These are phyloP conservation scores for Drosophila neutralis DNA, from an alignment of 2,888 invertebrate genomes.

Conservation along the genomic window DNA sequence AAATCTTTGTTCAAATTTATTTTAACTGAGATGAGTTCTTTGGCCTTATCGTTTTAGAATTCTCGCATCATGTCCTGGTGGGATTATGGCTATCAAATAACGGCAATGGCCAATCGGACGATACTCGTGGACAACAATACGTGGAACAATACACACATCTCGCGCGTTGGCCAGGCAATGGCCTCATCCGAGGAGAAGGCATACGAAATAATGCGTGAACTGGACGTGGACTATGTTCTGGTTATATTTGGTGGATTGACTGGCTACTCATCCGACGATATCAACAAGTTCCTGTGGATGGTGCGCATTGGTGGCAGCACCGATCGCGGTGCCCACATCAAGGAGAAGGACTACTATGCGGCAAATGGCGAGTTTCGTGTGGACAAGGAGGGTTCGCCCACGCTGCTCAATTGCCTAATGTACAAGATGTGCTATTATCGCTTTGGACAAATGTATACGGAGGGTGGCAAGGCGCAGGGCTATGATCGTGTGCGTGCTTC, in stretches of 20 bases:
- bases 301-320: slow-evolving; percentile 98
- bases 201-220: slow-evolving; percentile 98
- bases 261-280: slow-evolving; percentile 99
- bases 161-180: slow-evolving; percentile 99
- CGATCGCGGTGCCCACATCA: slow-evolving; percentile 96
- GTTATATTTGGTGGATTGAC: slow-evolving; percentile 99
- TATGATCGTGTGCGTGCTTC: slow-evolving; percentile 98
- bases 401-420: slow-evolving; percentile 98
- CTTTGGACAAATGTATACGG: slow-evolving; percentile 97
- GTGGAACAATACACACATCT: slow-evolving; percentile 99
- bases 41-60: slow-evolving; percentile 87
- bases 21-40: not conserved
- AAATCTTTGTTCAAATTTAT: not conserved
- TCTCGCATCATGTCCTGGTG: slow-evolving; percentile 99
- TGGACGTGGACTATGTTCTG: slow-evolving; percentile 98
- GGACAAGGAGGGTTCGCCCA: slow-evolving; percentile 96
- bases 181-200: slow-evolving; percentile 98
- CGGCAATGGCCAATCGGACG: slow-evolving; percentile 99
- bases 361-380: slow-evolving; percentile 97
- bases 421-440: slow-evolving; percentile 99
- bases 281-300: slow-evolving; percentile 99
- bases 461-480: slow-evolving; percentile 97
- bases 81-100: slow-evolving; percentile 99
- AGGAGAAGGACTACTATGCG: slow-evolving; percentile 98
- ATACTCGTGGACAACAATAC: slow-evolving; percentile 99